A percentile compares a stretch with the other conserved stretches of the same genome.
Conservation (phyloP, 1,140 invertebrate genomes). For the Drosophila ambigua region DNA sequence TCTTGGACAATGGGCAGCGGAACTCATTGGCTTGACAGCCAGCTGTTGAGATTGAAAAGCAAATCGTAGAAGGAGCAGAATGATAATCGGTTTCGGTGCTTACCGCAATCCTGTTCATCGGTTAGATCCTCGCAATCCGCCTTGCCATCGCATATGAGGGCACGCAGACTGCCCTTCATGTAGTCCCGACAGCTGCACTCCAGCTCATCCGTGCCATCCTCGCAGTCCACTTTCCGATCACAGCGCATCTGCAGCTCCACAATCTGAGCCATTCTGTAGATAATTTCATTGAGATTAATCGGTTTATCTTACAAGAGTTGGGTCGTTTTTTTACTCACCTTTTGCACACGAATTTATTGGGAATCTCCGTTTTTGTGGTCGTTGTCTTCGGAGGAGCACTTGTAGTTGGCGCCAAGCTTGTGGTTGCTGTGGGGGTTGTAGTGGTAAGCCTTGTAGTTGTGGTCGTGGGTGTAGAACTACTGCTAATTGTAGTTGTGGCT, state of each 20-base stretch:
- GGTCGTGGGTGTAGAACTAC: not conserved
- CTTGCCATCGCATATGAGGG: constrained; percentile 90
- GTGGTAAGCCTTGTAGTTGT: constrained; percentile 1
- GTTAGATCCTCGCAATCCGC: constrained; percentile 90
- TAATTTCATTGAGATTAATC: not conserved
- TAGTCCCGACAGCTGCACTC: constrained; percentile 90
- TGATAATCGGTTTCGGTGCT: constrained; percentile 24
- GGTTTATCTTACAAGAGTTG: too few relatives aligned
- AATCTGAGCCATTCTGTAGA: constrained; percentile 87
- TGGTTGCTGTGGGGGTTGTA: not conserved
- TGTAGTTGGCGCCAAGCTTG: constrained; percentile 10
- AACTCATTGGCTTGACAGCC: constrained; percentile 64
- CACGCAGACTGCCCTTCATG: constrained; percentile 82
- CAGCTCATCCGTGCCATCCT: constrained; percentile 92
- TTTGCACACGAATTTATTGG: constrained; percentile 75
- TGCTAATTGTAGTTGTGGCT: constrained; percentile 15
- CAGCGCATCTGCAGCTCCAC: constrained; percentile 87
- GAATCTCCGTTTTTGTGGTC: constrained; percentile 32
- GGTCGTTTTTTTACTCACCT: constrained; percentile 43
- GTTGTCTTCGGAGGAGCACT: constrained; percentile 1
- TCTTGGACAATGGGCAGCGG: constrained; percentile 79
- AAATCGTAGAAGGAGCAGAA: not conserved
- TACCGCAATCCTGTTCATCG: constrained; percentile 90
- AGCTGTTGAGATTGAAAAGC: constrained; percentile 18
- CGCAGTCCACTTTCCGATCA: constrained; percentile 89